Evolutionary conservation across 2,797 vertebrate species (phyloP).

Genomic region (Psittacula derbiana): DNA sequence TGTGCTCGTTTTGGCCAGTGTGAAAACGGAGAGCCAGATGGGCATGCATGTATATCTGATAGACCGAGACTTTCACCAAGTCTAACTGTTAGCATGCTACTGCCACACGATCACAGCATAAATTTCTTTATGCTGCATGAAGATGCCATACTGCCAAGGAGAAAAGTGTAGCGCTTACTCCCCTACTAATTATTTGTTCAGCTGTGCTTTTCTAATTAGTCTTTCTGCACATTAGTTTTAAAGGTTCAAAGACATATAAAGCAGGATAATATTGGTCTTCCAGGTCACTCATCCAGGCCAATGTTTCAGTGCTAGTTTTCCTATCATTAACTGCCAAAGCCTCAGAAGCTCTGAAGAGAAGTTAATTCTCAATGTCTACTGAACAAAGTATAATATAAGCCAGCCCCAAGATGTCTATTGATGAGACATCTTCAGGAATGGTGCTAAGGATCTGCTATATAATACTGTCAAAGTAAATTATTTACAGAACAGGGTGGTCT

Average conservation of each 20-base stretch:
- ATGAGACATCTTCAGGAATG: neutral
- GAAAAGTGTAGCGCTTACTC: neutral
- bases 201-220: constrained; percentile 46
- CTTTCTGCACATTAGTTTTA: constrained; percentile 37
- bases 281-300: neutral
- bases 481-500: neutral
- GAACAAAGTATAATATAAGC: neutral
- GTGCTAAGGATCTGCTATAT: neutral
- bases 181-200: constrained; percentile 47
- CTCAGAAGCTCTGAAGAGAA: neutral
- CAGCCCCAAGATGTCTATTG: neutral
- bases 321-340: neutral
- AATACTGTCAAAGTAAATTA: neutral
- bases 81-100: neutral
- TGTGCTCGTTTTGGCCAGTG: neutral
- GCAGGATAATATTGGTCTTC: neutral
- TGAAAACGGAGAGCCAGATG: neutral
- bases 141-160: neutral
- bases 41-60: neutral
- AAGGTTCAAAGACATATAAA: constrained; percentile 23
- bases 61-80: neutral
- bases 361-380: neutral
- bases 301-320: neutral
- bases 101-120: neutral
- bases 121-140: neutral